These are phyloP conservation scores for Hedya salicella DNA, from an alignment of 2,888 invertebrate genomes.

Conservation along the genomic window DNA sequence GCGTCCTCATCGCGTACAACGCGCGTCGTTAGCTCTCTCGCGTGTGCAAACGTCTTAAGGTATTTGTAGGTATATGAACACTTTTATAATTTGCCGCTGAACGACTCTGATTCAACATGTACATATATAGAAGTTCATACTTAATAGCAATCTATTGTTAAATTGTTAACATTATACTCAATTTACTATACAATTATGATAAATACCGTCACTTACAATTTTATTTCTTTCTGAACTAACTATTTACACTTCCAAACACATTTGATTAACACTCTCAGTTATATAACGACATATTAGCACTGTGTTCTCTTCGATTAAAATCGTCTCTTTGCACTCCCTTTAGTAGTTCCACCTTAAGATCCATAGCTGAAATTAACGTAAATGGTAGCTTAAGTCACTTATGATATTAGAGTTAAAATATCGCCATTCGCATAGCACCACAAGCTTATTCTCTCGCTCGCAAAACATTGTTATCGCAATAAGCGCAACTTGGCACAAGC, in stretches of 20 bases:
- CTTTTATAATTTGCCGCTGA: no score
- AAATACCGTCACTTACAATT: constrained; percentile 9
- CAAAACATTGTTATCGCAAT: not conserved
- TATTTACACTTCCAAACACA: constrained; percentile 16
- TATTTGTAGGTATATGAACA: no score
- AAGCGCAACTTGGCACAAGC: not conserved
- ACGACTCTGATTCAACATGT: not conserved
- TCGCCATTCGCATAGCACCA: constrained; percentile 9
- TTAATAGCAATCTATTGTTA: constrained; percentile 19
- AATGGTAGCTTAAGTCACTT: constrained; percentile 8
- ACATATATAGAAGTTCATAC: not conserved
- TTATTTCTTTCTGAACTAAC: not conserved
- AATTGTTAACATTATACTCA: constrained; percentile 18
- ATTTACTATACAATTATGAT: constrained; percentile 7
- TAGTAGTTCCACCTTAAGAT: not conserved
- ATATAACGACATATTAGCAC: not conserved
- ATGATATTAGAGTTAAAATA: not conserved
- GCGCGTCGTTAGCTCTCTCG: no score
- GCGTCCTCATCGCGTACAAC: no score
- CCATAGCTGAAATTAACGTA: constrained; percentile 21
- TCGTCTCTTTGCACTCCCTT: not conserved
- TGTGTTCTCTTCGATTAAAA: constrained; percentile 1
- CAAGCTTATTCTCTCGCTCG: constrained; percentile 5
- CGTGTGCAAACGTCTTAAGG: no score
- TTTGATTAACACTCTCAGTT: constrained; percentile 11